Base-by-base conservation (phyloP, 1,140 invertebrate species). In the Lucilia sericata region DNA sequence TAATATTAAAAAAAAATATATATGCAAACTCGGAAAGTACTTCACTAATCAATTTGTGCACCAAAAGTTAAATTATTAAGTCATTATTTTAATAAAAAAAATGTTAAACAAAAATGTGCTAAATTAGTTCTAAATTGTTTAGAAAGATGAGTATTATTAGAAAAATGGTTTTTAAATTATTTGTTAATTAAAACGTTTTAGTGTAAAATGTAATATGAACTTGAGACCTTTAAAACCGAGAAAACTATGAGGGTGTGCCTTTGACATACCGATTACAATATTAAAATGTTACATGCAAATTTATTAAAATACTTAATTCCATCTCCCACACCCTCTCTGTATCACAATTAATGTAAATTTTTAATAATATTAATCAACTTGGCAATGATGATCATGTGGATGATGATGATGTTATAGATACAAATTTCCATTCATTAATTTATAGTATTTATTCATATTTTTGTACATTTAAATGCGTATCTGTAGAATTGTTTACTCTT, bases 171-270 rank as follows among this genome's bases (percentile, higher is more conserved):
- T 74, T 74, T 74, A 25, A 74, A 74, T 74, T 74, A 21, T 74
- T 74, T 74, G 12, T 30, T 74, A 74, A 74, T 74, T 74, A 34
- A 74, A 74, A 25, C 10, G 70, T 60, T 17, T 17, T 60, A 30
- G 51, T 74, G 70, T 74, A 21, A 25, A 13, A 21, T 3, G 19
- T 2, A 42, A 74, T 74, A 21, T 74, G 5, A 74, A 30, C 70
- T 74, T 74, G 70, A 74, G 70, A 74, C 70, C 70, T 74, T 74
- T 30, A 30, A 30, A n/a, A n/a, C n/a, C n/a, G n/a, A 25, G 13
- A 36, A 60, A 60, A 60, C 5, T 17, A 60, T 60, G 55, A 17
- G 55, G 55, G 55, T n/a, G 55, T 17, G 14, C n/a, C 55, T n/a
- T 60, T n/a, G 14, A 17, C 55, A 7, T 60, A 60, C 55, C 14